Evolutionary conservation across 2,888 invertebrate species (phyloP).

Genomic region (Ophioninae sp.): DNA sequence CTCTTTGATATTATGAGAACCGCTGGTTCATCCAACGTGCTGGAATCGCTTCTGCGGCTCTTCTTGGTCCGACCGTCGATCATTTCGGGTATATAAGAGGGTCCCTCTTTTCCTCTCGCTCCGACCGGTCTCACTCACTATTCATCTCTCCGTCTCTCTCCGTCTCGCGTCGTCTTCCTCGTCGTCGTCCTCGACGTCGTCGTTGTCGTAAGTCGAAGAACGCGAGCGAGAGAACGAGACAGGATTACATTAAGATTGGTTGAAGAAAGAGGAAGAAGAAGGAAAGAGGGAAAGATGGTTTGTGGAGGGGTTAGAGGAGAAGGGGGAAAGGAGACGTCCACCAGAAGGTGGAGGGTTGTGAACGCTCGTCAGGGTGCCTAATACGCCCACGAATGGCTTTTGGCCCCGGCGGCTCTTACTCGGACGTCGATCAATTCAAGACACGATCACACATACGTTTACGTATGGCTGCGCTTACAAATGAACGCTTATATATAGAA

Average conservation of each 20-base stretch:
- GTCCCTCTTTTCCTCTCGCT: conserved; percentile 57
- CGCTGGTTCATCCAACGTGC: conserved; percentile 66
- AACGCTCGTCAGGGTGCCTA: conserved; percentile 63
- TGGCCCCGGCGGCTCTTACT: conserved; percentile 55
- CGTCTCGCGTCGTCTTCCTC: conserved; percentile 25
- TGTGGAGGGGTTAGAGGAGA: neutral
- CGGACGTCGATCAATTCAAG: conserved; percentile 62
- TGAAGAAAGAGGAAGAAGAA: neutral
- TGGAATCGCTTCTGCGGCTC: conserved; percentile 65
- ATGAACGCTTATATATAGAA: neutral
- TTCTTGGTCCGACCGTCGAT: conserved; percentile 71
- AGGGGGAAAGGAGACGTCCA: conserved; percentile 42
- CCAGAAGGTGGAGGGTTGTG: conserved; percentile 55
- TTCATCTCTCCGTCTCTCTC: conserved; percentile 45
- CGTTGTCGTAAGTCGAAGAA: conserved; percentile 45
- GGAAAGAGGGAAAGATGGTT: neutral
- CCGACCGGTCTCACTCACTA: conserved; percentile 46
- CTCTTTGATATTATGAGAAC: conserved; percentile 56
- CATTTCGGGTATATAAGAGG: conserved; percentile 70
- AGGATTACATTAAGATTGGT: conserved; percentile 48
- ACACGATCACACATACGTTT: conserved; percentile 32
- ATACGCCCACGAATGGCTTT: conserved; percentile 64
- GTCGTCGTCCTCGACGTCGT: conserved; percentile 39
- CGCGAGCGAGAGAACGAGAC: conserved; percentile 45
- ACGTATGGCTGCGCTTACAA: neutral